Percentiles rank a stretch among this genome's conserved stretches.
Conservation (phyloP, 2,888 invertebrate species). For the Rhagium mordax region DNA sequence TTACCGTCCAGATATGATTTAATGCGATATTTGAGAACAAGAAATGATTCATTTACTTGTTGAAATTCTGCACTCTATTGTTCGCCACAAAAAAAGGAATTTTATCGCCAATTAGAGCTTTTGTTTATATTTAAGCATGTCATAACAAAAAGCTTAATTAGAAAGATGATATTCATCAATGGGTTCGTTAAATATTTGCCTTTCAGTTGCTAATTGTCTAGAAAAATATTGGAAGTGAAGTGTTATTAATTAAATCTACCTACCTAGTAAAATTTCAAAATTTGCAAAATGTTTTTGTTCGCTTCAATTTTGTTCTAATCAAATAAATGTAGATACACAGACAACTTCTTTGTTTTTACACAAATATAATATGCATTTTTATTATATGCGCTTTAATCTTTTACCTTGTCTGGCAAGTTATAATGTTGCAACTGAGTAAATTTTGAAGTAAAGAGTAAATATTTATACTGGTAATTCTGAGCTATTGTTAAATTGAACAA, state of each 20-base stretch:
- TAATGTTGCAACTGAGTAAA: no score
- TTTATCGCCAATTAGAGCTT: neutral
- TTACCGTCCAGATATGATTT: constrained; percentile 17
- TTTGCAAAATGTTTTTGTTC: no score
- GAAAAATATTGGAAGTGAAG: no score
- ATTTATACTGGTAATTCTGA: neutral
- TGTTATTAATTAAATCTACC: no score
- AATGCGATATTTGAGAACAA: constrained; percentile 22
- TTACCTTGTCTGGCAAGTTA: no score
- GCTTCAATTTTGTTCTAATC: no score
- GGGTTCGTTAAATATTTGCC: neutral
- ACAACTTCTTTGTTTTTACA: no score
- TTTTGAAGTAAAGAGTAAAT: neutral
- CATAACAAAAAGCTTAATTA: neutral
- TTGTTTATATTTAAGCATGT: neutral
- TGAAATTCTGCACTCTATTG: neutral
- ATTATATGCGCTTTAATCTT: no score
- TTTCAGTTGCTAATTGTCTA: neutral
- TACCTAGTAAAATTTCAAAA: no score
- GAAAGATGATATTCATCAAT: neutral
- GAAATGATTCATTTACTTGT: constrained; percentile 13
- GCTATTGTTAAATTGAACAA: neutral
- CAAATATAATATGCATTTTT: no score
- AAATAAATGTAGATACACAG: no score
- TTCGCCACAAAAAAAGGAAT: neutral